Conservation (phyloP, 2,888 invertebrate genomes). For the Drosophila helvetica region DNA sequence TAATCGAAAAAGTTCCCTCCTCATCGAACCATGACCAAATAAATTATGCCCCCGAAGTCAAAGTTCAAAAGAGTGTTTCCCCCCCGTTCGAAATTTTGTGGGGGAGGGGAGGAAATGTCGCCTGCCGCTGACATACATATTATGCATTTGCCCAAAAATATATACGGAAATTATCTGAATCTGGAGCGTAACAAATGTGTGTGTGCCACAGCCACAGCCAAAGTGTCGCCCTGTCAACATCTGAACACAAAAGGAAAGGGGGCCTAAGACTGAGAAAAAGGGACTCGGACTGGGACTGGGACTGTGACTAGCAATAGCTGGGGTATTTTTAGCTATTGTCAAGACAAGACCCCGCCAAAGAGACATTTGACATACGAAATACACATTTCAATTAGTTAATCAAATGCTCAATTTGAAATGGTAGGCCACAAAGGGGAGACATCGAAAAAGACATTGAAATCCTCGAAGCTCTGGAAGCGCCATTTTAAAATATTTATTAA, state of each 20-base stretch:
- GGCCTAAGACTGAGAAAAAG: conserved; percentile 36
- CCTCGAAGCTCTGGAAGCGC: too few relatives aligned
- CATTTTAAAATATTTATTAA: too few relatives aligned
- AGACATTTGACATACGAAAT: conserved; percentile 69
- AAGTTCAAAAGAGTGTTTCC: conserved; percentile 61
- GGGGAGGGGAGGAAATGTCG: conserved; percentile 38
- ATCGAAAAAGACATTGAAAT: too few relatives aligned
- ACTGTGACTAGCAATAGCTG: conserved; percentile 28
- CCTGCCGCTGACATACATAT: conserved; percentile 64
- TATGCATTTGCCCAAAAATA: conserved; percentile 43
- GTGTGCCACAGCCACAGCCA: conserved; percentile 45
- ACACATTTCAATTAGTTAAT: conserved; percentile 72
- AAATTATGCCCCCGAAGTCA: conserved; percentile 56
- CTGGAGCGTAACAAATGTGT: conserved; percentile 65
- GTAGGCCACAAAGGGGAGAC: conserved; percentile 27
- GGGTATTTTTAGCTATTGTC: conserved; percentile 68
- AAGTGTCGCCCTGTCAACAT: conserved; percentile 69
- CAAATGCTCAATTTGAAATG: conserved; percentile 48
- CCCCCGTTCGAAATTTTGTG: conserved; percentile 55
- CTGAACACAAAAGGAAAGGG: conserved; percentile 15
- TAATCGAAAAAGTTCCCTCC: conserved; percentile 20
- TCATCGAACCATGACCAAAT: conserved; percentile 41
- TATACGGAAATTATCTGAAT: conserved; percentile 50
- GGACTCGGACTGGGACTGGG: conserved; percentile 31
- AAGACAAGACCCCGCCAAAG: conserved; percentile 33